Conservation (phyloP, 2,797 vertebrate genomes). For the Philypnodon macrostomus region DNA sequence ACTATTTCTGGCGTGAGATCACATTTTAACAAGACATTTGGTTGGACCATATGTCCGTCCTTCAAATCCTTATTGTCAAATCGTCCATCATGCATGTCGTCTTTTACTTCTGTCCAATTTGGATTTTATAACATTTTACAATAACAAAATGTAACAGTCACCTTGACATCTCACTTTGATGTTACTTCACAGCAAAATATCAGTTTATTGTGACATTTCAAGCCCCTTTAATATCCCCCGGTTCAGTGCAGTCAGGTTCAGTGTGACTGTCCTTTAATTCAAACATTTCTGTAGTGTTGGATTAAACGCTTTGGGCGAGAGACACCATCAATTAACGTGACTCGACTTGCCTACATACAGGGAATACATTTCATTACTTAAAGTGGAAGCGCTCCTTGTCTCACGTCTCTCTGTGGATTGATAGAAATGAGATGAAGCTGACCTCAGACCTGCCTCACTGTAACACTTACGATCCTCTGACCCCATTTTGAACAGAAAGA, state of each 20-base stretch:
- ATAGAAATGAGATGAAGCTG: slow-evolving; percentile 62
- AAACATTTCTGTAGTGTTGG: slow-evolving; percentile 15
- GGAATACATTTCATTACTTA: slow-evolving; percentile 56
- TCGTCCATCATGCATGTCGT: slow-evolving; percentile 16
- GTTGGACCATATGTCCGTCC: background rate
- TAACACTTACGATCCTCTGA: slow-evolving; percentile 54
- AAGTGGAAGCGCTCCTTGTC: slow-evolving; percentile 47
- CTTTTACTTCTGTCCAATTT: slow-evolving; percentile 36
- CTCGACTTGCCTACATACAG: slow-evolving; percentile 44
- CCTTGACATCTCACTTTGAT: slow-evolving; percentile 55
- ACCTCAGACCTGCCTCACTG: slow-evolving; percentile 38
- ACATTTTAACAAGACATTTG: background rate
- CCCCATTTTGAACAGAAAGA: slow-evolving; percentile 52
- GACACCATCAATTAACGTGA: slow-evolving; percentile 60
- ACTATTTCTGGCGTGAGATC: background rate
- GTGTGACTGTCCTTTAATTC: slow-evolving; percentile 37
- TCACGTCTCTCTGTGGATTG: slow-evolving; percentile 49
- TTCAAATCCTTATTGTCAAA: background rate
- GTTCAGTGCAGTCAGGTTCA: slow-evolving; percentile 30
- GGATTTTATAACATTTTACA: slow-evolving; percentile 47
- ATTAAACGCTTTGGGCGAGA: slow-evolving; percentile 54
- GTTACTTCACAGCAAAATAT: slow-evolving; percentile 38
- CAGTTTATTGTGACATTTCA: slow-evolving; percentile 52
- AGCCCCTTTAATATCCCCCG: slow-evolving; percentile 41
- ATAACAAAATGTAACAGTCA: slow-evolving; percentile 54